Conservation (phyloP, 1,140 invertebrate genomes). For the Plectus sambesii region DNA sequence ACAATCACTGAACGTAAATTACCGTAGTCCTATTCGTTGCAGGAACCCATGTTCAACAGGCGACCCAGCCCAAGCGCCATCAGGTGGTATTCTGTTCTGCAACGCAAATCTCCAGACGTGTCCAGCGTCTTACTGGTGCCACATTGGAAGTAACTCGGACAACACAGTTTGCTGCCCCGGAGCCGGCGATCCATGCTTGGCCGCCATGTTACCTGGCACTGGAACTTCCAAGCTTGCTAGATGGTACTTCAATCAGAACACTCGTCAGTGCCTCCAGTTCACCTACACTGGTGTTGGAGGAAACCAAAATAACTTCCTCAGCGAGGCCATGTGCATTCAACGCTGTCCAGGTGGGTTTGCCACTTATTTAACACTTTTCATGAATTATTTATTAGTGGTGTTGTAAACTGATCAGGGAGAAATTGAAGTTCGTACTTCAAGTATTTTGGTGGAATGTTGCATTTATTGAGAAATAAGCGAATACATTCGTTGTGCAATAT, state of each 20-base stretch:
- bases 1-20: no score
- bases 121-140: conserved; percentile 2
- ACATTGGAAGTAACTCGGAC: background rate
- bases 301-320: conserved; percentile 8
- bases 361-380: no score
- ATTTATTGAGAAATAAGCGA: no score
- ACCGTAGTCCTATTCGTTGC: no score
- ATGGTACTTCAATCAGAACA: conserved; percentile 11
- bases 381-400: no score
- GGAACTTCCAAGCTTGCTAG: conserved; percentile 3
- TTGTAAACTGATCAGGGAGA: no score
- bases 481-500: no score
- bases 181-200: conserved; percentile 13
- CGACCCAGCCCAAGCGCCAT: conserved; percentile 2
- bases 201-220: conserved; percentile 14
- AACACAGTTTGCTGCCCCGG: conserved; percentile 1
- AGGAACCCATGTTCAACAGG: conserved; percentile 8
- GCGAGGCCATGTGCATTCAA: background rate
- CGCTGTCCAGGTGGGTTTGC: no score
- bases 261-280: conserved; percentile 5
- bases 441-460: no score
- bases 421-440: no score
- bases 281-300: conserved; percentile 8
- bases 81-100: conserved; percentile 6
- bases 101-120: conserved; percentile 3